Evolutionary conservation across 1,140 invertebrate species (phyloP).

Genomic region (Leucophenga varia): DNA sequence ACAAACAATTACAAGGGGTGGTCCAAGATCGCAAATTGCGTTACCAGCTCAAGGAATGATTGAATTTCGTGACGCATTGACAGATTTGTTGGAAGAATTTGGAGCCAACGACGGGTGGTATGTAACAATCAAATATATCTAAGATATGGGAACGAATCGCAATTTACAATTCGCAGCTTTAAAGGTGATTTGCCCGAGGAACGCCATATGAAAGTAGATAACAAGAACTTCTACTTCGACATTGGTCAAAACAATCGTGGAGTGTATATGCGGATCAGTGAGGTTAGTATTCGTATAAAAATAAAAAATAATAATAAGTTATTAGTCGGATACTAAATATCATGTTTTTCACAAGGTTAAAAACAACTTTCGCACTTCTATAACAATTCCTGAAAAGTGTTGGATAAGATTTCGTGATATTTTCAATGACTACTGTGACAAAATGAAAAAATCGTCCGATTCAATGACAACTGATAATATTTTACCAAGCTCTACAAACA

Average conservation of each 20-base stretch:
- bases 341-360: slow-evolving; percentile 73
- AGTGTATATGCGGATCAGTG: slow-evolving; percentile 97
- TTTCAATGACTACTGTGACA: slow-evolving; percentile 92
- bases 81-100: slow-evolving; percentile 95
- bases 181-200: slow-evolving; percentile 90
- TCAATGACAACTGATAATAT: slow-evolving; percentile 53
- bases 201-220: slow-evolving; percentile 94
- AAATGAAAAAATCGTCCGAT: slow-evolving; percentile 66
- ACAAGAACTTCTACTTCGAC: slow-evolving; percentile 99
- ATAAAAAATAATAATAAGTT: too few relatives aligned
- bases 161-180: too few relatives aligned
- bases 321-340: too few relatives aligned
- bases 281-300: slow-evolving; percentile 69
- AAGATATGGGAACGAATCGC: too few relatives aligned
- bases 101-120: slow-evolving; percentile 89
- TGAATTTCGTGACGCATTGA: slow-evolving; percentile 94
- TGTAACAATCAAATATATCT: too few relatives aligned
- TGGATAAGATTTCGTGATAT: slow-evolving; percentile 96
- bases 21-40: slow-evolving; percentile 92
- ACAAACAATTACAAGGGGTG: slow-evolving; percentile 90
- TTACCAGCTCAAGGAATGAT: slow-evolving; percentile 98
- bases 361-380: slow-evolving; percentile 95
- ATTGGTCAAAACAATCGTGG: slow-evolving; percentile 98
- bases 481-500: slow-evolving; percentile 46
- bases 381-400: slow-evolving; percentile 96